Base-by-base conservation (phyloP, 1,140 invertebrate genomes). In the Oedothorax gibbosus region DNA sequence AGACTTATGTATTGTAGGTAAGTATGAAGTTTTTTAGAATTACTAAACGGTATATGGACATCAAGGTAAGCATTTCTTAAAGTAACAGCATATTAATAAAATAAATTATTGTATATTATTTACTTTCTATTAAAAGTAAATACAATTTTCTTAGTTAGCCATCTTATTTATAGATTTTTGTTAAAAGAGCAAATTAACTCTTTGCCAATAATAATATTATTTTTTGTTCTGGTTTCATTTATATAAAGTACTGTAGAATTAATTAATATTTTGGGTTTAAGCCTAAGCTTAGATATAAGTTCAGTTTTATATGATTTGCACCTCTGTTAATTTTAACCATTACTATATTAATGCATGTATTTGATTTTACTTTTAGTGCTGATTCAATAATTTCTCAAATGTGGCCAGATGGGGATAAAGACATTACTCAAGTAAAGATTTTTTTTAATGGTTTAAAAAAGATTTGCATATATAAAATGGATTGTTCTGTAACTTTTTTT, bases 341-440 rank as follows among this genome's bases (percentile, higher is more conserved):
- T 35, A 5, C 5, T 35, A 5, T 2, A 35, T 35, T 35, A 1
- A 35, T 35, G 35, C 5, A 35, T 35, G 14, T 53, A n/a, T 79
- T 15, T 72, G n/a, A 18, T 60, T 77, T 21, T 56, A 51, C 82
- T 83, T 84, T 76, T 60, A 87, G 72, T 88, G 88, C 69, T 68
- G 84, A 88, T 82, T 54, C 88, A 89, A 88, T 95, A 87, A 92
- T 98, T 18, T 93, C 93, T 78, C 91, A 91, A 68, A 98, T 99
- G 97, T 99, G 96, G 96, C 97, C 97, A 0, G 97, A 99, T 91
- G 97, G 97, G 18, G 95, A 94, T 10, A 93, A 95, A 88, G 93
- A 96, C 89, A 97, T 98, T 87, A 95, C 95, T 77, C 94, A 95
- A 91, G 95, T 95, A 90, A 86, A 10, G 50, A 51, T 69, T 7